Conservation (phyloP, 2,113 vertebrate species). For the Mus spicilegus region DNA sequence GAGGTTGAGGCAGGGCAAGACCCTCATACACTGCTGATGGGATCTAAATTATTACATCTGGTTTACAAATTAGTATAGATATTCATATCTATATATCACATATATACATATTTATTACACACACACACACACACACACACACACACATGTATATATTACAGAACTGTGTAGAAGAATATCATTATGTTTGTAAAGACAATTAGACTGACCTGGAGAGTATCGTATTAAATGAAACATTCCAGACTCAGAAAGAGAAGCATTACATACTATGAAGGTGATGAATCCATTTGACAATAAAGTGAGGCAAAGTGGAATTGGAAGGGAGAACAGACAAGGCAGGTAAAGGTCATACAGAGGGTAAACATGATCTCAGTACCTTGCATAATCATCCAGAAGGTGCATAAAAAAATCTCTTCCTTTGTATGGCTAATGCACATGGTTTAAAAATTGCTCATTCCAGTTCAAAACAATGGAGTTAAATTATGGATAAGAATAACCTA, state of each 20-base stretch:
- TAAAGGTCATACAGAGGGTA: neutral
- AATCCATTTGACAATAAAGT: neutral
- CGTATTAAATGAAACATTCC: neutral
- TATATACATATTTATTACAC: too few relatives aligned
- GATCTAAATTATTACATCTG: neutral
- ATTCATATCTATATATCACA: too few relatives aligned
- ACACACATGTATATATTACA: neutral
- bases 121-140: neutral
- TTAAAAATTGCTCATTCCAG: neutral
- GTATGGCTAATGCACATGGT: neutral
- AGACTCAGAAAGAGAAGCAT: neutral
- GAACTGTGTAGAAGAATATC: neutral
- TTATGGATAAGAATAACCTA: neutral
- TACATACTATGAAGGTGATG: too few relatives aligned
- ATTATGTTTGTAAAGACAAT: neutral
- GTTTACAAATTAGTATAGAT: neutral
- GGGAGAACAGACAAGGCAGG: neutral
- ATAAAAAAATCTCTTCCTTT: neutral
- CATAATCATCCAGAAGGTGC: neutral
- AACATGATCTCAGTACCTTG: neutral
- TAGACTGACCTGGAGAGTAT: neutral
- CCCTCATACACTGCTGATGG: neutral
- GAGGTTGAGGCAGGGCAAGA: neutral
- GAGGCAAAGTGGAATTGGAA: neutral
- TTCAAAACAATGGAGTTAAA: conserved; percentile 3